Evolutionary conservation across 2,888 invertebrate genomes (phyloP).

Genomic region (Catocala sponsa): DNA sequence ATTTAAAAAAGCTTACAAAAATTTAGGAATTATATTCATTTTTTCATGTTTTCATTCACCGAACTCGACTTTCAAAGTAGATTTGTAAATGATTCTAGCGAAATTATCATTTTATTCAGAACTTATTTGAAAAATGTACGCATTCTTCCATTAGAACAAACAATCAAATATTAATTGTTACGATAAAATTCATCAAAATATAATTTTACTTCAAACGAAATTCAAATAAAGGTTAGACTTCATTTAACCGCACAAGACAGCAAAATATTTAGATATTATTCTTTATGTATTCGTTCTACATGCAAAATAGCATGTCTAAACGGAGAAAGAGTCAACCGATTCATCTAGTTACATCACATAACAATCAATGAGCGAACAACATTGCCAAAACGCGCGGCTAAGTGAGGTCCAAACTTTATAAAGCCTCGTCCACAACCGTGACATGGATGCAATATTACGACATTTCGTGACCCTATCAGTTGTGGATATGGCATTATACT

Average conservation of each 20-base stretch:
- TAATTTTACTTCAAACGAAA: neutral
- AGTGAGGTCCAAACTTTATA: neutral
- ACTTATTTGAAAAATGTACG: neutral
- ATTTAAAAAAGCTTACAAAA: conserved; percentile 50
- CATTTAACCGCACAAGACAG: neutral
- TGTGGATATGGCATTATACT: neutral
- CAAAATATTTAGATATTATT: too few species aligned
- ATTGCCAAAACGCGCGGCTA: neutral
- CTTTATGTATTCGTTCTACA: too few species aligned
- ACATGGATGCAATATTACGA: neutral
- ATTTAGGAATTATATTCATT: conserved; percentile 30
- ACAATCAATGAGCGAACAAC: too few species aligned
- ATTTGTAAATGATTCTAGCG: conserved; percentile 1
- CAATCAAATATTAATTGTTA: conserved; percentile 4
- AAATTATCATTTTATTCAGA: neutral
- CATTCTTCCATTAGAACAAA: neutral
- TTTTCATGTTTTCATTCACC: conserved; percentile 4
- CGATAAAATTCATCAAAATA: conserved; percentile 13
- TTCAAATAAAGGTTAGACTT: neutral
- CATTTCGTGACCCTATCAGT: too few species aligned
- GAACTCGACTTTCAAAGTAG: neutral
- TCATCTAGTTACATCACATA: too few species aligned
- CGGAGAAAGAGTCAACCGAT: too few species aligned
- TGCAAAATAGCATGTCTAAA: too few species aligned
- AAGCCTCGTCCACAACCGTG: neutral